Conservation (phyloP, 2,113 vertebrate species). For the Megaceryle maxima region DNA sequence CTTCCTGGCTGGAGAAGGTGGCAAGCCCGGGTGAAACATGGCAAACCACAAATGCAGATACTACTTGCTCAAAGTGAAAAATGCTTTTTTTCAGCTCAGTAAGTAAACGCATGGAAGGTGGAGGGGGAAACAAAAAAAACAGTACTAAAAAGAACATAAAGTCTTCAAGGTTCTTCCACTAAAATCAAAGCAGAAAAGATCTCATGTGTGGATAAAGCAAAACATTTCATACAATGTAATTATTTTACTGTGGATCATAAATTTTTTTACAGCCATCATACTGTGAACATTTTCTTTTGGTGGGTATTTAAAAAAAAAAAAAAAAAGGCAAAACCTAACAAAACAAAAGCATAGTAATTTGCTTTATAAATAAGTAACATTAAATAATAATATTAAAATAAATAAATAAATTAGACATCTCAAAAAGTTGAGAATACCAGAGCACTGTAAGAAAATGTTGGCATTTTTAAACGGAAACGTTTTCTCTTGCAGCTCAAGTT, state of each 20-base stretch:
- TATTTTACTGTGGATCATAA: background rate
- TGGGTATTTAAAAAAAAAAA: background rate
- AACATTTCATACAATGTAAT: background rate
- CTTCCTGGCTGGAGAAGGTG: background rate
- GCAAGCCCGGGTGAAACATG: background rate
- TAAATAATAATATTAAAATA: no score
- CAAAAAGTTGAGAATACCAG: background rate
- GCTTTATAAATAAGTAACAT: background rate
- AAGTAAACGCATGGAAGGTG: background rate
- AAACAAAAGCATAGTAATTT: no score
- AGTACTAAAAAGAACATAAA: background rate
- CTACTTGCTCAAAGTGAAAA: background rate
- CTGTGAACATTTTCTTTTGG: background rate
- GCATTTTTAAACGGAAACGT: background rate
- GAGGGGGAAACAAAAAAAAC: rapidly evolving
- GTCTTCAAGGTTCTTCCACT: background rate
- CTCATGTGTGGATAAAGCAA: background rate
- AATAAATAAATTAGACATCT: no score
- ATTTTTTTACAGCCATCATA: background rate
- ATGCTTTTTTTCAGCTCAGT: background rate
- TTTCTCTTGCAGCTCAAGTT: background rate
- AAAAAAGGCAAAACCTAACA: no score
- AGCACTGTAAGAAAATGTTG: background rate
- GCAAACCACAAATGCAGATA: background rate
- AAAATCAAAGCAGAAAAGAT: background rate